These are phyloP conservation scores for Phortica okadai DNA, from an alignment of 2,888 invertebrate species.

Conservation along the genomic window DNA sequence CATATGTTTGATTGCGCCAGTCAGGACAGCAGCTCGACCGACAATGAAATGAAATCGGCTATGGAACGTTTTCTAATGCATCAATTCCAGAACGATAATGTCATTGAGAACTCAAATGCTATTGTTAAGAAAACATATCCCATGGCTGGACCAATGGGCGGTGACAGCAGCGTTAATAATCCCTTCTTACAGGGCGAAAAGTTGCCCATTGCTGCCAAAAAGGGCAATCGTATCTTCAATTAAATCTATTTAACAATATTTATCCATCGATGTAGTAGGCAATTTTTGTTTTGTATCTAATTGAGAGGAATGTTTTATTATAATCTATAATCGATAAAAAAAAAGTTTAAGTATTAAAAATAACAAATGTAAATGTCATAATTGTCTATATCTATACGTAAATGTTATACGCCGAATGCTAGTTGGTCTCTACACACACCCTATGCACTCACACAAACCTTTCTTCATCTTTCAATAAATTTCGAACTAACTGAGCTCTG, in stretches of 20 bases:
- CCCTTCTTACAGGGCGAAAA: slow-evolving; percentile 91
- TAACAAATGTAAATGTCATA: not conserved
- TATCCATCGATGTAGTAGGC: not conserved
- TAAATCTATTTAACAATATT: not conserved
- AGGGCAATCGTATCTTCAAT: slow-evolving; percentile 80
- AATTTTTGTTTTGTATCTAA: not conserved
- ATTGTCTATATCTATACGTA: slow-evolving; percentile 16
- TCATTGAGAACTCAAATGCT: slow-evolving; percentile 80
- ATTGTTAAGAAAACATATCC: slow-evolving; percentile 83
- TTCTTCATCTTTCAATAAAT: slow-evolving; percentile 9
- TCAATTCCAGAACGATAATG: slow-evolving; percentile 74
- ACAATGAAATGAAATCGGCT: slow-evolving; percentile 77
- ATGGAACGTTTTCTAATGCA: slow-evolving; percentile 82
- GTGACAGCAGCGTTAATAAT: slow-evolving; percentile 85
- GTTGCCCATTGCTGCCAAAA: slow-evolving; percentile 94
- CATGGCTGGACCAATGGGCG: slow-evolving; percentile 43
- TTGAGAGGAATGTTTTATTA: slow-evolving; percentile 2
- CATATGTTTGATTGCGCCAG: slow-evolving; percentile 96
- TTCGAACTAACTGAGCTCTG: slow-evolving; percentile 8
- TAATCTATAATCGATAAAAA: not conserved
- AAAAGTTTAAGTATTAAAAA: not conserved
- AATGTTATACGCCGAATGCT: slow-evolving; percentile 26
- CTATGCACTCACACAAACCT: slow-evolving; percentile 11
- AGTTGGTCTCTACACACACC: slow-evolving; percentile 14
- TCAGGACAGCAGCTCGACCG: slow-evolving; percentile 65